Percentiles rank a stretch among this genome's conserved stretches.
Evolutionary conservation across 2,888 invertebrate genomes (phyloP).

Genomic region (Noctua pronuba): DNA sequence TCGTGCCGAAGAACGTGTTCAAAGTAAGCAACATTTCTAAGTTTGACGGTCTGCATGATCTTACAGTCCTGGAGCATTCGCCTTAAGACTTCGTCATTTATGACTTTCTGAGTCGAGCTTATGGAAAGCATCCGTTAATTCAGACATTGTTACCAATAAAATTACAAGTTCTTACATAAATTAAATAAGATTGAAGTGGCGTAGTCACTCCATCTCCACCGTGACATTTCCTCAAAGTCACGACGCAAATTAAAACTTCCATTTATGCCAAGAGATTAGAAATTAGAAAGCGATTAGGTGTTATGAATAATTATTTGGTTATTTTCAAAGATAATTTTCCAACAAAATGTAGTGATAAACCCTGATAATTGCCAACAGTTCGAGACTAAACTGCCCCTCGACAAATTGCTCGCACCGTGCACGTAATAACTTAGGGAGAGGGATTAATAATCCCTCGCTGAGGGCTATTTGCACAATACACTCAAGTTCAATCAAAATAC

Average conservation of each 20-base stretch:
- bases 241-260: neutral
- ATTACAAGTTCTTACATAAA: neutral
- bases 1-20: neutral
- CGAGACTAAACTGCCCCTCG: constrained; percentile 23
- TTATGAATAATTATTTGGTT: neutral
- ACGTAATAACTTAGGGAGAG: constrained; percentile 28
- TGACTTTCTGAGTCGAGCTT: neutral
- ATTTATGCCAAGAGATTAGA: neutral
- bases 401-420: constrained; percentile 7
- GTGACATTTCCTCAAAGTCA: neutral
- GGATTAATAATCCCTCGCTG: constrained; percentile 13
- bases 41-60: neutral
- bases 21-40: neutral
- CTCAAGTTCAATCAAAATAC: constrained; percentile 21
- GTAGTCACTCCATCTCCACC: neutral
- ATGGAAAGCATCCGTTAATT: neutral
- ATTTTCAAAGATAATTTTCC: neutral
- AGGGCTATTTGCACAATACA: constrained; percentile 16
- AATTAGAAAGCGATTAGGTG: neutral
- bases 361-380: constrained; percentile 12
- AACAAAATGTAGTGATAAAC: constrained; percentile 10
- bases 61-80: neutral
- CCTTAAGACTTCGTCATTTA: too few species aligned
- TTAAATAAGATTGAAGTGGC: neutral
- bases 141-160: neutral